Percentiles rank a stretch among this genome's conserved stretches.
Evolutionary conservation across 2,888 invertebrate species (phyloP).

Genomic region (Liposcelis brunnea): DNA sequence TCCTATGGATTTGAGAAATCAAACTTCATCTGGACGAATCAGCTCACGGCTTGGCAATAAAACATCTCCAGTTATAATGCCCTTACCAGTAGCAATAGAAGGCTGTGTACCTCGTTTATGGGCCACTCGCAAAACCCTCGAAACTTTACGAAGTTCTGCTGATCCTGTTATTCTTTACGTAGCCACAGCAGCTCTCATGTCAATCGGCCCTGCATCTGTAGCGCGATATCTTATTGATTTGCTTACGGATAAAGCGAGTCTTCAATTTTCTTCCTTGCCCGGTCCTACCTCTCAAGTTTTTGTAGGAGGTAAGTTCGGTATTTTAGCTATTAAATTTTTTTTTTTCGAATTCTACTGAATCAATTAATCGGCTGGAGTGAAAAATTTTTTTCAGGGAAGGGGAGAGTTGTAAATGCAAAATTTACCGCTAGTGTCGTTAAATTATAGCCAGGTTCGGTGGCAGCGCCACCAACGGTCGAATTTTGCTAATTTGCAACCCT

Average conservation of each 20-base stretch:
- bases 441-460: too few relatives aligned
- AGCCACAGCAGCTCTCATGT: slow-evolving; percentile 28
- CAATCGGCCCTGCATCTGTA: slow-evolving; percentile 19
- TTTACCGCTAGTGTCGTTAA: too few relatives aligned
- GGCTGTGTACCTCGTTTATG: slow-evolving; percentile 39
- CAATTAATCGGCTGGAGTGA: neutral
- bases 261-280: slow-evolving; percentile 29
- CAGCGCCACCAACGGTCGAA: neutral
- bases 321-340: neutral
- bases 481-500: neutral
- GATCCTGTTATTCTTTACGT: slow-evolving; percentile 32
- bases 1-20: slow-evolving; percentile 35
- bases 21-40: neutral
- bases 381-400: neutral
- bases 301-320: slow-evolving; percentile 3
- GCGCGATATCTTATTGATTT: slow-evolving; percentile 12
- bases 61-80: slow-evolving; percentile 24
- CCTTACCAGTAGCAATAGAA: slow-evolving; percentile 34
- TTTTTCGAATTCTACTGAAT: neutral
- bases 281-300: slow-evolving; percentile 27
- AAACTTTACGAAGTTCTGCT: slow-evolving; percentile 28
- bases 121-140: slow-evolving; percentile 32
- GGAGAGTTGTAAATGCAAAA: neutral
- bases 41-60: slow-evolving; percentile 22
- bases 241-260: slow-evolving; percentile 16